phyloP scores from a whole-genome alignment of 1,140 invertebrate genomes.

The Dendrolimus punctatus region DNA sequence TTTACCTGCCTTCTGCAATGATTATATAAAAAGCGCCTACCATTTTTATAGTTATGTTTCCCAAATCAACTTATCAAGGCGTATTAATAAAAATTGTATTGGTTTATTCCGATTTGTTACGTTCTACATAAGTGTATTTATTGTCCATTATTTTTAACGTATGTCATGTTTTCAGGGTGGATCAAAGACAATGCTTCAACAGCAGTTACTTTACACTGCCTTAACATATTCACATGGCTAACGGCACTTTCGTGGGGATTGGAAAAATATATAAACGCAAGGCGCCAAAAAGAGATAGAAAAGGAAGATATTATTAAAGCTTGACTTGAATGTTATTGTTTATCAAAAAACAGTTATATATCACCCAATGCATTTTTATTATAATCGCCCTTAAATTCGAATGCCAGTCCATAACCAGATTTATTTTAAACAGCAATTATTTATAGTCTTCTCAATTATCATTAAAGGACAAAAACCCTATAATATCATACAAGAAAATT shows the following conservation, averaged over 20 bases:
- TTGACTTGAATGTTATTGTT: slow-evolving; percentile 7
- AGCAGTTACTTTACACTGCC: slow-evolving; percentile 73
- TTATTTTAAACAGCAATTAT: too few relatives aligned
- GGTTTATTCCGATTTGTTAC: slow-evolving; percentile 5
- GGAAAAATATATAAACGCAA: slow-evolving; percentile 54
- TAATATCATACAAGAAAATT: too few relatives aligned
- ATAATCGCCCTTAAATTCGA: not conserved
- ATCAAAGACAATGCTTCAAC: slow-evolving; percentile 75
- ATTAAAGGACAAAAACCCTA: too few relatives aligned
- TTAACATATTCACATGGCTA: slow-evolving; percentile 76
- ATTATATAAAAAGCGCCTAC: too few relatives aligned
- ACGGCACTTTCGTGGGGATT: slow-evolving; percentile 74
- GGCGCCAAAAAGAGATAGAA: slow-evolving; percentile 19
- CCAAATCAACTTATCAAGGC: too few relatives aligned
- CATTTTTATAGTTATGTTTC: too few relatives aligned
- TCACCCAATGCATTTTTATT: not conserved
- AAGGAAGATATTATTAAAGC: slow-evolving; percentile 20
- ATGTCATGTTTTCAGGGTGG: slow-evolving; percentile 62
- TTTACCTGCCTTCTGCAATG: too few relatives aligned
- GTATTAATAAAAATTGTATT: not conserved
- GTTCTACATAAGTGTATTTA: not conserved
- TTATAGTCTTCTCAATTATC: too few relatives aligned
- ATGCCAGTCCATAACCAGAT: too few relatives aligned
- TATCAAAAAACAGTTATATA: not conserved
- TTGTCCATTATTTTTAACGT: not conserved